Evolutionary conservation across 2,113 vertebrate species (phyloP).

Genomic region (Dicrurus megarhynchus): DNA sequence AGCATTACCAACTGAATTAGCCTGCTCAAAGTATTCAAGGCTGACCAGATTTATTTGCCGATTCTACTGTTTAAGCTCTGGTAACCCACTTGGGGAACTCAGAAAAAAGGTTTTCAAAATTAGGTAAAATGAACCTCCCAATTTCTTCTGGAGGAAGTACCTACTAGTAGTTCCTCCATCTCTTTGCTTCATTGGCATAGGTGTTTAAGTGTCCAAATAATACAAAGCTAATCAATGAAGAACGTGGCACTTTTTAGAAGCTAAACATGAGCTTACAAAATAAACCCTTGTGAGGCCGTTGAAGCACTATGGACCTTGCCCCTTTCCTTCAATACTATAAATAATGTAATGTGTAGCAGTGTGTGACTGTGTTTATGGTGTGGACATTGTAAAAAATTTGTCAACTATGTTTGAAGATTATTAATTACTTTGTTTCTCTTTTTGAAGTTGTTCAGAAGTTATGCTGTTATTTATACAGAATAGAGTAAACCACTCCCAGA

Average conservation of each 20-base stretch:
- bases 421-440: not conserved
- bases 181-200: not conserved
- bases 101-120: not conserved
- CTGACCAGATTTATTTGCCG: not conserved
- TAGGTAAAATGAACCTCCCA: not conserved
- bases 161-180: not conserved
- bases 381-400: not conserved
- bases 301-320: not conserved
- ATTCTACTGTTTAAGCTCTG: not conserved
- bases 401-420: not conserved
- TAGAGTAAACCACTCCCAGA: not conserved
- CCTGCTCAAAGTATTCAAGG: not conserved
- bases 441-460: not conserved
- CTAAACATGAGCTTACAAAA: not conserved
- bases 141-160: not conserved
- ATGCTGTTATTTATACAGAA: not conserved
- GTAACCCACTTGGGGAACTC: not conserved
- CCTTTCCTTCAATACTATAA: not conserved
- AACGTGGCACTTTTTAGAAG: not conserved
- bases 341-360: not conserved
- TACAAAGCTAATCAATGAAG: not conserved
- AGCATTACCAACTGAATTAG: not conserved
- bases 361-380: not conserved
- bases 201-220: not conserved
- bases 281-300: not conserved